Percentiles rank a stretch among this genome's conserved stretches.
phyloP scores from a whole-genome alignment of 1,140 invertebrate genomes.

The Formica exsecta region DNA sequence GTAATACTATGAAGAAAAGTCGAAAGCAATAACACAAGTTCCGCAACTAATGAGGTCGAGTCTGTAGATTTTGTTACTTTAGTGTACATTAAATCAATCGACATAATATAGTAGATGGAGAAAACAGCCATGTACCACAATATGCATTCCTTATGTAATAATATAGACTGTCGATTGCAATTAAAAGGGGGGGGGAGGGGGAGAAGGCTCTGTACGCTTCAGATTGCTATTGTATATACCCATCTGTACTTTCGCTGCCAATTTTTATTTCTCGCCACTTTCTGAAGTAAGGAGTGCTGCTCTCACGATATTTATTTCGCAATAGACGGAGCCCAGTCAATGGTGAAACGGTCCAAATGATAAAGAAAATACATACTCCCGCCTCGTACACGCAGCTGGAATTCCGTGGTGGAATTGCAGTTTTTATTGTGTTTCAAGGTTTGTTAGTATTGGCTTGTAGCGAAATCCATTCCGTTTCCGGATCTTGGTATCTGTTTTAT shows the following conservation, averaged over 20 bases:
- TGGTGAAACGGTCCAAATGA: slow-evolving; percentile 12
- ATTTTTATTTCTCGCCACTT: background rate
- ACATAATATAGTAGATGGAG: too few relatives aligned
- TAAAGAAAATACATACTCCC: slow-evolving; percentile 28
- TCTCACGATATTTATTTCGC: slow-evolving; percentile 59
- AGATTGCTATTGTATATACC: slow-evolving; percentile 27
- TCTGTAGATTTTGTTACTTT: background rate
- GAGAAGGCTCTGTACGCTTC: background rate
- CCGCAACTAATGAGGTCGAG: slow-evolving; percentile 19
- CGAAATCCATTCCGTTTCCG: slow-evolving; percentile 20
- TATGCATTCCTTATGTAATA: too few relatives aligned
- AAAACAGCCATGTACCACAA: too few relatives aligned
- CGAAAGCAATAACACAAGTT: slow-evolving; percentile 13
- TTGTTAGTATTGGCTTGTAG: slow-evolving; percentile 63
- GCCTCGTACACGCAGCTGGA: background rate
- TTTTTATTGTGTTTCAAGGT: slow-evolving; percentile 72
- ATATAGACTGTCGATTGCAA: too few relatives aligned
- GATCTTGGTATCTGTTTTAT: slow-evolving; percentile 4
- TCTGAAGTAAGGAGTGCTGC: slow-evolving; percentile 13
- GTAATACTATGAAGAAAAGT: background rate
- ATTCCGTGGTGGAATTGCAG: slow-evolving; percentile 43
- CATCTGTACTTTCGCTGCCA: slow-evolving; percentile 37
- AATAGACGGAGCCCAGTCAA: slow-evolving; percentile 40
- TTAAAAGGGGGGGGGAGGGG: too few relatives aligned
- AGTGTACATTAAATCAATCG: too few relatives aligned